These are phyloP conservation scores for Rhamphomyia laevipes DNA, from an alignment of 2,888 invertebrate genomes.

Conservation along the genomic window DNA sequence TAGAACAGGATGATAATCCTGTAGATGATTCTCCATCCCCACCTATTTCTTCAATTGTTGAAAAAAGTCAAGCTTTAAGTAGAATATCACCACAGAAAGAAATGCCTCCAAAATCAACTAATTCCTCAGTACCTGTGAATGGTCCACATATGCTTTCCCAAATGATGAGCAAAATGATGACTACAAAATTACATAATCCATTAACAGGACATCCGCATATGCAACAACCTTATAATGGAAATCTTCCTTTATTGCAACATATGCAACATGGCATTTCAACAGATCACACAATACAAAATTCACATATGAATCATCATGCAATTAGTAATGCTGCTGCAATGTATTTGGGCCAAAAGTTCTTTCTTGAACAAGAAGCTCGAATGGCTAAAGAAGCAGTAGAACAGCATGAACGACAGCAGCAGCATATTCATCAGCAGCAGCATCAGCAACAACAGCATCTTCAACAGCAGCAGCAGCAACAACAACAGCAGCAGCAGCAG, in stretches of 20 bases:
- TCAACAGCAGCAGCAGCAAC: constrained; percentile 42
- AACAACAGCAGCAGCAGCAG: constrained; percentile 43
- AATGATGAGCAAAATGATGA: constrained; percentile 55
- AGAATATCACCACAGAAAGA: constrained; percentile 20
- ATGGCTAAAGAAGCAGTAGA: constrained; percentile 54
- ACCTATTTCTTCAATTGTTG: constrained; percentile 16
- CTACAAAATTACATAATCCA: constrained; percentile 46
- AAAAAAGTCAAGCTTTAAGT: constrained; percentile 24
- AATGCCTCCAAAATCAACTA: constrained; percentile 24
- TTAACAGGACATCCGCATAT: constrained; percentile 41
- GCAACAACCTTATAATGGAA: constrained; percentile 48
- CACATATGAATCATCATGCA: constrained; percentile 45
- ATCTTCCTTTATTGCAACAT: constrained; percentile 46
- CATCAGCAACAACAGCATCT: constrained; percentile 37
- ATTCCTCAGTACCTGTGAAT: constrained; percentile 19
- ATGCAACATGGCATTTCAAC: constrained; percentile 33
- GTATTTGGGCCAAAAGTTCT: constrained; percentile 69
- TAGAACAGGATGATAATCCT: constrained; percentile 43
- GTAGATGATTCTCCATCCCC: constrained; percentile 28
- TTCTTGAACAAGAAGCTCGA: constrained; percentile 67
- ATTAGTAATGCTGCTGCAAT: constrained; percentile 54
- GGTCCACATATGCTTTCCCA: constrained; percentile 48
- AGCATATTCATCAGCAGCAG: constrained; percentile 41
- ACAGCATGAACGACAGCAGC: constrained; percentile 44
- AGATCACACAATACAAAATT: constrained; percentile 24